phyloP scores from a whole-genome alignment of 2,888 invertebrate species.

The Operophtera brumata region DNA sequence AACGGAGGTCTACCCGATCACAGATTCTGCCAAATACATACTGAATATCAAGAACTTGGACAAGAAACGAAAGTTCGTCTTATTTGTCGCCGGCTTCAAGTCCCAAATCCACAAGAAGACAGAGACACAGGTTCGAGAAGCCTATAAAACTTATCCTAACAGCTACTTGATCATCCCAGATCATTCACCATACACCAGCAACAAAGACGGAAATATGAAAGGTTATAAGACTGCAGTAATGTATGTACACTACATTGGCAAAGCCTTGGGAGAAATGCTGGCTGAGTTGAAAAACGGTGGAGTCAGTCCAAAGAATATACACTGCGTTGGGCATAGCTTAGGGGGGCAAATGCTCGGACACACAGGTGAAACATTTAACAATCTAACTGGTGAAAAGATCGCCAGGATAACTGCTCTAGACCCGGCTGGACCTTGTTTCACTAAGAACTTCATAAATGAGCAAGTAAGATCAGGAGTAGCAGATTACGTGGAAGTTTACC shows the following conservation, averaged over 20 bases:
- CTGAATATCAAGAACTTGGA: constrained; percentile 52
- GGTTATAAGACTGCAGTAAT: constrained; percentile 38
- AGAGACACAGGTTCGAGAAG: constrained; percentile 33
- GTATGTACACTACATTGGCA: constrained; percentile 37
- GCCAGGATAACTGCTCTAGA: constrained; percentile 35
- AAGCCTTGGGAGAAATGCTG: constrained; percentile 33
- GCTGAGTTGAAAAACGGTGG: constrained; percentile 30
- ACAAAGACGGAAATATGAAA: constrained; percentile 28
- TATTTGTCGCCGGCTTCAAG: constrained; percentile 68
- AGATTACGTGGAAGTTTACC: constrained; percentile 68
- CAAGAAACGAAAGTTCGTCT: constrained; percentile 55
- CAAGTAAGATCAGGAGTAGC: constrained; percentile 66
- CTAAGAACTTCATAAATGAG: constrained; percentile 34
- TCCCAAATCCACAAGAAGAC: constrained; percentile 60
- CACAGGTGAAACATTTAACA: constrained; percentile 24
- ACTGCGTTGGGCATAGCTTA: constrained; percentile 38
- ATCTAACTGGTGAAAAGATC: constrained; percentile 27
- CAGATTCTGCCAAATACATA: constrained; percentile 56
- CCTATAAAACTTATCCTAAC: constrained; percentile 33
- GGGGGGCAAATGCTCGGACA: constrained; percentile 36
- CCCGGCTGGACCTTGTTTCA: constrained; percentile 35
- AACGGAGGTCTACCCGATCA: constrained; percentile 49
- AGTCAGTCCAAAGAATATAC: constrained; percentile 28
- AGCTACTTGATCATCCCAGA: constrained; percentile 39
- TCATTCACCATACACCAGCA: constrained; percentile 37